These are phyloP conservation scores for Eubucco bourcierii DNA, from an alignment of 2,113 vertebrate genomes.

Conservation along the genomic window DNA sequence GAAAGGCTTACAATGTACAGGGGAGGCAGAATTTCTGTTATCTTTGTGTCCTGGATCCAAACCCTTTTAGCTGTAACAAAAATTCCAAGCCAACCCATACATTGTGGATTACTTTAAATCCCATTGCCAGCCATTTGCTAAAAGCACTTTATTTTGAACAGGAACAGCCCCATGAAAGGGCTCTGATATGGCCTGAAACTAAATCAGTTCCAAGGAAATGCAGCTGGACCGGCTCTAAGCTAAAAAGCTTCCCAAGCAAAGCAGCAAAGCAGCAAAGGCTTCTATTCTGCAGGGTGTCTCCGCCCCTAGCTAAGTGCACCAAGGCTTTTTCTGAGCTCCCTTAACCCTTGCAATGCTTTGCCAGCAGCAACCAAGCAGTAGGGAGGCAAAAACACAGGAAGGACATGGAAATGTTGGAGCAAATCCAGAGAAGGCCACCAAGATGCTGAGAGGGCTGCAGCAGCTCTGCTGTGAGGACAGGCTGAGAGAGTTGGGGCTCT, in stretches of 20 bases:
- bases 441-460: too few species aligned
- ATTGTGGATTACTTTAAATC: constrained; percentile 56
- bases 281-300: constrained; percentile 9
- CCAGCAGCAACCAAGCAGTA: background rate
- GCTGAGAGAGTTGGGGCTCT: too few species aligned
- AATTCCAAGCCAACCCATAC: constrained; percentile 33
- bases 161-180: constrained; percentile 26
- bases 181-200: constrained; percentile 47
- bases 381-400: too few species aligned
- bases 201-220: constrained; percentile 66
- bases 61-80: constrained; percentile 7
- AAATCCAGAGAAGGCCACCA: too few species aligned
- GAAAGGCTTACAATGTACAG: constrained; percentile 27
- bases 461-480: too few species aligned
- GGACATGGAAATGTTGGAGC: too few species aligned
- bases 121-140: background rate
- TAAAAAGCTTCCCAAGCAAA: constrained; percentile 39
- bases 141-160: constrained; percentile 56
- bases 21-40: constrained; percentile 23
- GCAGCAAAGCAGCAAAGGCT: background rate
- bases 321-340: background rate
- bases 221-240: constrained; percentile 45
- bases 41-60: background rate
- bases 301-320: background rate
- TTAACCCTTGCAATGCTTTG: constrained; percentile 48